A percentile compares a stretch with the other conserved stretches of the same genome.
phyloP scores from a whole-genome alignment of 2,797 vertebrate genomes.

The Tinamus major region DNA sequence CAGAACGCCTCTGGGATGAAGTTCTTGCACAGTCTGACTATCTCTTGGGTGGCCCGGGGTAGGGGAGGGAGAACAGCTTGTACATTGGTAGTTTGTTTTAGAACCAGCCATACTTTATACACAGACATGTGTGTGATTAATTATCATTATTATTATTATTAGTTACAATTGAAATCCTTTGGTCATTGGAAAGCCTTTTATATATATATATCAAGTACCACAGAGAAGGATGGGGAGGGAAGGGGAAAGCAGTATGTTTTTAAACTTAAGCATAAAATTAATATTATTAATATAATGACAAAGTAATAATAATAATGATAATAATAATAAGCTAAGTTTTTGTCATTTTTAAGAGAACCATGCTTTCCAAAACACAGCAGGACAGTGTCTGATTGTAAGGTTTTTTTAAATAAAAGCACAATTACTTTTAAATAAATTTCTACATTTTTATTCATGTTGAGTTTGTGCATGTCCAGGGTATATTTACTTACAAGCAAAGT shows the following conservation, averaged over 20 bases:
- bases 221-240: constrained; percentile 21
- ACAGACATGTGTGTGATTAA: constrained; percentile 67
- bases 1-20: constrained; percentile 44
- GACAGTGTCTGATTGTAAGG: constrained; percentile 82
- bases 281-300: constrained; percentile 84
- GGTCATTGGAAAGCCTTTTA: constrained; percentile 40
- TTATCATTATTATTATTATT: constrained; percentile 74
- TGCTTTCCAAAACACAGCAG: constrained; percentile 76
- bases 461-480: constrained; percentile 15
- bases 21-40: not conserved
- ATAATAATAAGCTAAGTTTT: constrained; percentile 72
- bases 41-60: constrained; percentile 65
- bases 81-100: constrained; percentile 75
- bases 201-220: constrained; percentile 65
- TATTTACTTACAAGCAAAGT: not conserved
- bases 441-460: not conserved
- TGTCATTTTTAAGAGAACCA: constrained; percentile 69
- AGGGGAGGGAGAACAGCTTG: constrained; percentile 62
- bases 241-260: constrained; percentile 62
- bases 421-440: constrained; percentile 77
- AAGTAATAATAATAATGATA: constrained; percentile 64
- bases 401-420: constrained; percentile 83
- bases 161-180: constrained; percentile 31
- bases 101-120: constrained; percentile 77
- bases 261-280: constrained; percentile 74